phyloP scores from a whole-genome alignment of 2,888 invertebrate species.

The Andrena hattorfiana region DNA sequence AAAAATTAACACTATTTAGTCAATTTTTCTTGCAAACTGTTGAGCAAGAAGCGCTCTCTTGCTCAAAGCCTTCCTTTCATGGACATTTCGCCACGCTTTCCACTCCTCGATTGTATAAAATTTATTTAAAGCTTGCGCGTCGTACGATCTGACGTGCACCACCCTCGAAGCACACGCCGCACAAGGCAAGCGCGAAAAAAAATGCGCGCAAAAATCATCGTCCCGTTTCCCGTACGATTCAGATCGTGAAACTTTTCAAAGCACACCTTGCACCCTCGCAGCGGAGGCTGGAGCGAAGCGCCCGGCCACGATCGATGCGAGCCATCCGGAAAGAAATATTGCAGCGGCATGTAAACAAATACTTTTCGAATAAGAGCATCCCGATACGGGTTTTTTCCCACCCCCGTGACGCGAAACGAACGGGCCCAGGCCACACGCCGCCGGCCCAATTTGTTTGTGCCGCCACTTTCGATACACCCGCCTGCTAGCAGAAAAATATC shows the following conservation, averaged over 20 bases:
- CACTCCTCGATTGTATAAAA: too few species aligned
- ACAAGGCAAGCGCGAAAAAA: neutral
- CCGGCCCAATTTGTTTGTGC: slow-evolving; percentile 52
- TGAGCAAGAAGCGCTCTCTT: too few species aligned
- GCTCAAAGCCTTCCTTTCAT: too few species aligned
- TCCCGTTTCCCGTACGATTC: neutral
- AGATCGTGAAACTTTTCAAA: slow-evolving; percentile 13
- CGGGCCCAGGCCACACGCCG: slow-evolving; percentile 21
- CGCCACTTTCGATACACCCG: slow-evolving; percentile 49
- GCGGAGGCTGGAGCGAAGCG: neutral
- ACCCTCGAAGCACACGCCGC: neutral
- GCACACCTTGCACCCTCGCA: neutral
- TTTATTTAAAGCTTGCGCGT: too few species aligned
- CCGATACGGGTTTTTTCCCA: slow-evolving; percentile 35
- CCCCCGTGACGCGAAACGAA: slow-evolving; percentile 13
- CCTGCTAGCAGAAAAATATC: slow-evolving; percentile 48
- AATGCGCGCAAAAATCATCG: neutral
- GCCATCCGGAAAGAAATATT: slow-evolving; percentile 54
- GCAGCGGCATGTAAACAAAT: slow-evolving; percentile 60
- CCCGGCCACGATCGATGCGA: slow-evolving; percentile 32
- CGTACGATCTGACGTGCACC: neutral
- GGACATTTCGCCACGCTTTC: too few species aligned
- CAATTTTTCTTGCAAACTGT: too few species aligned
- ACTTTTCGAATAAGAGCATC: slow-evolving; percentile 52
- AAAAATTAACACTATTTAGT: too few species aligned